These are phyloP conservation scores for Sarcophilus harrisii DNA, from an alignment of 2,797 vertebrate species.

Conservation along the genomic window DNA sequence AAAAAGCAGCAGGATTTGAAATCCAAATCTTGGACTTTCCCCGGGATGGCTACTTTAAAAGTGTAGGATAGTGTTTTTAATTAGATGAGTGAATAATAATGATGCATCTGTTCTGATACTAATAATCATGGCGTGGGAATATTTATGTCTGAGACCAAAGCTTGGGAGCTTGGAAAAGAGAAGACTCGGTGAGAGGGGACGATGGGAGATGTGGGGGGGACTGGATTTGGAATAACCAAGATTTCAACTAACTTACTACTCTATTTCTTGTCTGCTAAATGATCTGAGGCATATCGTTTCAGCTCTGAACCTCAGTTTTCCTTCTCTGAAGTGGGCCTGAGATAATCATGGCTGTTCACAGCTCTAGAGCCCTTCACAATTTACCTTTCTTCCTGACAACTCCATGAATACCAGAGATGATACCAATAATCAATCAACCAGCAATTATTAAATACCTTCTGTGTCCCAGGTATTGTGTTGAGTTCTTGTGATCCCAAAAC, in stretches of 20 bases:
- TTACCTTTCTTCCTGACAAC: neutral
- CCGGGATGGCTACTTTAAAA: neutral
- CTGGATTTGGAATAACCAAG: fast-evolving
- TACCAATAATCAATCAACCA: neutral
- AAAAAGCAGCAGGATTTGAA: neutral
- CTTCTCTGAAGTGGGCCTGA: neutral
- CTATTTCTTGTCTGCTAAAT: neutral
- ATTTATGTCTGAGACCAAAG: neutral
- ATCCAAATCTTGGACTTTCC: neutral
- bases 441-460: neutral
- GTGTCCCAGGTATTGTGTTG: neutral
- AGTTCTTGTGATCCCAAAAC: neutral
- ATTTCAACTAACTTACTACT: neutral
- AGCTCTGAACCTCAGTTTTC: neutral
- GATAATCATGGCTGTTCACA: neutral
- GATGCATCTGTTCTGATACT: neutral
- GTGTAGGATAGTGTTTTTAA: neutral
- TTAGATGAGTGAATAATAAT: neutral
- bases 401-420: neutral
- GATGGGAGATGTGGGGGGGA: neutral
- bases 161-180: neutral
- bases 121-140: neutral
- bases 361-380: neutral
- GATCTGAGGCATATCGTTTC: neutral
- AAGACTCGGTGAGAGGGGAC: neutral